phyloP scores from a whole-genome alignment of 2,797 vertebrate genomes.

The Bovichtus diacanthus region DNA sequence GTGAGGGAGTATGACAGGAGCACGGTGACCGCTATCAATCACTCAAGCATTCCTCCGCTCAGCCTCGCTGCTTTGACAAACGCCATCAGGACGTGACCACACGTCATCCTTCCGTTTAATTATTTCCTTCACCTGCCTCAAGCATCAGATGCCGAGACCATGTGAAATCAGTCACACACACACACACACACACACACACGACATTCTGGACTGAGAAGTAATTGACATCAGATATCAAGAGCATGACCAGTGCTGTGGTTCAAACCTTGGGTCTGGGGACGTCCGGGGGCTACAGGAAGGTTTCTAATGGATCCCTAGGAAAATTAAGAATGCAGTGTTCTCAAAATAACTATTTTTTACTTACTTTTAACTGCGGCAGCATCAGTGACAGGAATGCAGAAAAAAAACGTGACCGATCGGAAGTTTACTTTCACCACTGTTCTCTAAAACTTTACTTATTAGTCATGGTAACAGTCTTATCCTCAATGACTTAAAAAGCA shows the following conservation, averaged over 20 bases:
- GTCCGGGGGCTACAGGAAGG: neutral
- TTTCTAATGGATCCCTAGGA: neutral
- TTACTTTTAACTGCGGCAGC: neutral
- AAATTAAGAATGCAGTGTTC: slow-evolving; percentile 10
- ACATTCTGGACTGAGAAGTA: slow-evolving; percentile 46
- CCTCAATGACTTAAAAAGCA: too few relatives aligned
- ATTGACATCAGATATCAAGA: slow-evolving; percentile 61
- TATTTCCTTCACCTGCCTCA: slow-evolving; percentile 80
- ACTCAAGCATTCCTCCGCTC: slow-evolving; percentile 71
- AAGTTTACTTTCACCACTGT: neutral
- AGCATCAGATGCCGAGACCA: slow-evolving; percentile 54
- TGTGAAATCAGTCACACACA: slow-evolving; percentile 55
- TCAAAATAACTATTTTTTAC: neutral
- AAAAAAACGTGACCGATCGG: neutral
- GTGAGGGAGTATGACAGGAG: slow-evolving; percentile 73
- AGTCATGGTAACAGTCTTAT: too few relatives aligned
- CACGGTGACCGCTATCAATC: slow-evolving; percentile 78
- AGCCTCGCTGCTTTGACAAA: slow-evolving; percentile 54
- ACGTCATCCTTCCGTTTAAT: slow-evolving; percentile 77
- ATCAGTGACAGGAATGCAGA: slow-evolving; percentile 1
- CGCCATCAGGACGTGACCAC: slow-evolving; percentile 74
- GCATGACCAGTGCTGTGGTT: slow-evolving; percentile 15
- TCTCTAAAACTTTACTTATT: neutral
- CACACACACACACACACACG: slow-evolving; percentile 43
- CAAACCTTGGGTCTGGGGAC: slow-evolving; percentile 4